Evolutionary conservation across 2,888 invertebrate genomes (phyloP), one percentile per base, ranked within the genome.

Genomic region (Nemapogon koenigi): DNA sequence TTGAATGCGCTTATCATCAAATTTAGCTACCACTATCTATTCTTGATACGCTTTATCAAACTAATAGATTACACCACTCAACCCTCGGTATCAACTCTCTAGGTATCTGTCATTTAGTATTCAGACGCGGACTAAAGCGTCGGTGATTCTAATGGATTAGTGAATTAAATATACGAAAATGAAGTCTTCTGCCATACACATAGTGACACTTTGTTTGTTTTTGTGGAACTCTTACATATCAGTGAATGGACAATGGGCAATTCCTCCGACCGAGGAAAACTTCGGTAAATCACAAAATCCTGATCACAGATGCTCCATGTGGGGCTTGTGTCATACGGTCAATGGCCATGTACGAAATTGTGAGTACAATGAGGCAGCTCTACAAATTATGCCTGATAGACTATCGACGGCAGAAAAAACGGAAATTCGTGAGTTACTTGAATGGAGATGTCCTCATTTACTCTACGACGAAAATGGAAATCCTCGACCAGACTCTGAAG

Each of bases 401-500:
- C 81, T 43, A 32, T 51, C 43, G 41, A 46, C 61, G 35, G 47
- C 54, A 3, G 55, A 59, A 1, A 79, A 79, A 0, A 53, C 71
- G 26, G 54, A 62, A 22, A 55, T 60, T 2, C 29, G 59, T 1
- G 39, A 49, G 2, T 51, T 79, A 1, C 60, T 91, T 3, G 61
- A 64, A 35, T 51, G 56, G 1, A 75, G 84, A 47, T 93, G 93
- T 53, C 88, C 91, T 0, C 64, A 71, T 30, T 59, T 87, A 0
- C 47, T 49, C 61, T 76, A 59, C 41, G 55, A 76, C 49, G 76
- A 66, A 31, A 52, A 62, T 19, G 70, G 71, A 17, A 57, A 58
- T 7, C 49, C 49, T 28, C 53, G 62, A 43, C 53, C 53, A 19
- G 43, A 53, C 51, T 7, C 16, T 13, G 65, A 58, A 11, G 70